Evolutionary conservation across 2,888 invertebrate species (phyloP).

Genomic region (Drosophila nigritarsus): DNA sequence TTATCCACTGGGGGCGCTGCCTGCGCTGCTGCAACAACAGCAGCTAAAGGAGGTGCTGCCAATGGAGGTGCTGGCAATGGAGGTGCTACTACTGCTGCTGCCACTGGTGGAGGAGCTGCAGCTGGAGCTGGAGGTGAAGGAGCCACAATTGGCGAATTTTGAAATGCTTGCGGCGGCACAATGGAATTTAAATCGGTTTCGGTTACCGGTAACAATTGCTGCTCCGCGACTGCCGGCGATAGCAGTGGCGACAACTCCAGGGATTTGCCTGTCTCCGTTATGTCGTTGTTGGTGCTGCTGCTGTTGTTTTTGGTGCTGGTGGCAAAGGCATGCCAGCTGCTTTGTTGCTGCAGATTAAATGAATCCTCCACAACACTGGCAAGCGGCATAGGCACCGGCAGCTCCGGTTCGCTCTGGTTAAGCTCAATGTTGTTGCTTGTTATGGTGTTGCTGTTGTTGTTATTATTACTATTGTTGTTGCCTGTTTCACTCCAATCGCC

Average conservation of each 20-base stretch:
- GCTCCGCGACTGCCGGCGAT: constrained; percentile 33
- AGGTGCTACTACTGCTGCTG: neutral
- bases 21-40: neutral
- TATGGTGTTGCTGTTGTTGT: constrained; percentile 35
- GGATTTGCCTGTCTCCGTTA: constrained; percentile 17
- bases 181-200: constrained; percentile 69
- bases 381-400: neutral
- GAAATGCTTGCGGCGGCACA: constrained; percentile 69
- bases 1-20: constrained; percentile 16
- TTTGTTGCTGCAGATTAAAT: constrained; percentile 86
- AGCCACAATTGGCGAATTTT: constrained; percentile 54
- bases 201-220: constrained; percentile 15
- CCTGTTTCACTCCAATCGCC: constrained; percentile 81
- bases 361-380: constrained; percentile 87
- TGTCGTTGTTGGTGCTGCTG: constrained; percentile 16
- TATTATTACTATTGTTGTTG: constrained; percentile 44
- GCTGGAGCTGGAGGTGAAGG: neutral
- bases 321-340: constrained; percentile 60
- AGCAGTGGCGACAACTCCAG: constrained; percentile 49
- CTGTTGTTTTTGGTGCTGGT: constrained; percentile 11
- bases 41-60: neutral
- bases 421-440: constrained; percentile 22
- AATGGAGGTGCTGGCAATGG: constrained; percentile 2
- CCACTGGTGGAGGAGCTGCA: constrained; percentile 1
- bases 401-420: constrained; percentile 34